Evolutionary conservation across 2,797 vertebrate genomes (phyloP).

Genomic region (Clarias laeviceps): DNA sequence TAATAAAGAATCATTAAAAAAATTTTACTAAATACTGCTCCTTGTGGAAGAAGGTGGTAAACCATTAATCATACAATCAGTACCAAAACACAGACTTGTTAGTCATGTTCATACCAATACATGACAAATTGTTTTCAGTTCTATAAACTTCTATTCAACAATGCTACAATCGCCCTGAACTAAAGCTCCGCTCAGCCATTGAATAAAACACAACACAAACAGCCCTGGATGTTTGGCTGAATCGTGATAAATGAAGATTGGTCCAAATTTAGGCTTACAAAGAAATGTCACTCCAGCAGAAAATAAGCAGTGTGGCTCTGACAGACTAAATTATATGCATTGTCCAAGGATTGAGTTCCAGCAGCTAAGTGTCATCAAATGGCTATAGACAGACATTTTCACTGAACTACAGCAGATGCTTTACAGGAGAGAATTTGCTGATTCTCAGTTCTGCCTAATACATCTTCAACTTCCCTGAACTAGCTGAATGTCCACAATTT

Average conservation of each 20-base stretch:
- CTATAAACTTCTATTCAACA: neutral
- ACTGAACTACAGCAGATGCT: neutral
- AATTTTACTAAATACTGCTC: slow-evolving; percentile 12
- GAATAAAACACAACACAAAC: slow-evolving; percentile 16
- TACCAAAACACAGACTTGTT: slow-evolving; percentile 18
- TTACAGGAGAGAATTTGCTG: neutral
- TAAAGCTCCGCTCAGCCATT: neutral
- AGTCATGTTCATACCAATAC: neutral
- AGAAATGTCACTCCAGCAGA: slow-evolving; percentile 34
- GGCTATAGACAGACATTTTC: slow-evolving; percentile 22
- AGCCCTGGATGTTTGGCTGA: slow-evolving; percentile 22
- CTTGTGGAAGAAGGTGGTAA: slow-evolving; percentile 15
- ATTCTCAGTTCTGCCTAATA: neutral
- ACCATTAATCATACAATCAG: neutral
- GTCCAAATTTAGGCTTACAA: slow-evolving; percentile 25
- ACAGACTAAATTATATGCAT: slow-evolving; percentile 33
- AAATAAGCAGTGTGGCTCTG: slow-evolving; percentile 34
- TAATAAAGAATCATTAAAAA: neutral
- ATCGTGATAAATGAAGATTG: slow-evolving; percentile 8
- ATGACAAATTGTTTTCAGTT: neutral
- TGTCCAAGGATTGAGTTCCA: slow-evolving; percentile 29
- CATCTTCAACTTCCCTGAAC: neutral
- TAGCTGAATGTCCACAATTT: slow-evolving; percentile 11
- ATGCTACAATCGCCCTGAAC: neutral
- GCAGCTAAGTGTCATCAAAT: slow-evolving; percentile 35